These are phyloP conservation scores for Melanocharis versteri DNA, from an alignment of 2,113 vertebrate species.

Conservation along the genomic window DNA sequence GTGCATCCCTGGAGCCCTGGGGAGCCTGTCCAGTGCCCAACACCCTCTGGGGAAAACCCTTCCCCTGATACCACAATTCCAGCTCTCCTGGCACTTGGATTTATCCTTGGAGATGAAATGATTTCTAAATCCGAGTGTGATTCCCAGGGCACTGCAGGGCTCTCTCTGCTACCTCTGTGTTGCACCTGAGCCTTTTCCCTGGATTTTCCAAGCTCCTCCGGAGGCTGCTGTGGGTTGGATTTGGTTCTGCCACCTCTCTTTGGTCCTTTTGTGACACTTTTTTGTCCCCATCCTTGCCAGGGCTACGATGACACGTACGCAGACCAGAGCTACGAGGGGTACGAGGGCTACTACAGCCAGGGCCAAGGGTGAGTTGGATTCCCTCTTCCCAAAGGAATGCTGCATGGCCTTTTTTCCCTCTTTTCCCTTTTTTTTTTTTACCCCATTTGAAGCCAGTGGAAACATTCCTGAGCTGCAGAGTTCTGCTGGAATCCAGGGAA, in stretches of 20 bases:
- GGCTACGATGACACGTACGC: constrained; percentile 89
- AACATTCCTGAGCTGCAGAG: neutral
- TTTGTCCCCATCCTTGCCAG: constrained; percentile 59
- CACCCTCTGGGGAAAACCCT: neutral
- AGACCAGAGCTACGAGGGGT: constrained; percentile 89
- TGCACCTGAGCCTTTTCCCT: neutral
- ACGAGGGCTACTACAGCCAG: constrained; percentile 92
- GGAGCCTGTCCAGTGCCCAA: neutral
- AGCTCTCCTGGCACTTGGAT: neutral
- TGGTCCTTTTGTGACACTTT: neutral
- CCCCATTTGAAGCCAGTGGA: neutral
- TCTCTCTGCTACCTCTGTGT: neutral
- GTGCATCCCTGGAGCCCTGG: neutral
- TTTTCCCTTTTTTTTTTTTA: neutral
- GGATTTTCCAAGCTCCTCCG: neutral
- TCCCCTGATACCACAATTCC: neutral
- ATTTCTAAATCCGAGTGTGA: fast-evolving
- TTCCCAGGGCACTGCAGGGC: too few species aligned
- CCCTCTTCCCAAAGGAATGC: neutral
- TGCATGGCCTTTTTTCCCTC: neutral
- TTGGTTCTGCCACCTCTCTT: neutral
- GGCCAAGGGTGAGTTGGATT: constrained; percentile 84
- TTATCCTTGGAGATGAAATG: neutral
- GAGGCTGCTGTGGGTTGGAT: neutral
- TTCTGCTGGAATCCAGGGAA: neutral